These are phyloP conservation scores for Diorhabda carinulata DNA, from an alignment of 1,140 invertebrate genomes.

Conservation along the genomic window DNA sequence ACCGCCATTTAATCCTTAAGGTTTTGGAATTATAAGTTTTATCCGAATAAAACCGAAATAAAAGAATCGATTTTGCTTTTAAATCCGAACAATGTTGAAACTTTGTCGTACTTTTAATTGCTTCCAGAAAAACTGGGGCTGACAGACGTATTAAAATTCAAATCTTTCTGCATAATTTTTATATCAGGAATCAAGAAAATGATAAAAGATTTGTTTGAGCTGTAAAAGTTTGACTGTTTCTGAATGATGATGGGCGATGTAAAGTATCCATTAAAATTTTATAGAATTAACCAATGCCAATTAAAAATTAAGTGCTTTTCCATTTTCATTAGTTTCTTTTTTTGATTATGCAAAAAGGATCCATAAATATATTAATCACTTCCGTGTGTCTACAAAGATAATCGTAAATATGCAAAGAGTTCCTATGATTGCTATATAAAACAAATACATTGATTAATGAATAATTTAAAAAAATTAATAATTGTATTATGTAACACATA, in stretches of 20 bases:
- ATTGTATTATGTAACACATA: too few species aligned
- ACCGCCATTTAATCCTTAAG: background rate
- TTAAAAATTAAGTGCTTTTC: constrained; percentile 51
- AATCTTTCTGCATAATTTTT: constrained; percentile 38
- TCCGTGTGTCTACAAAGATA: too few species aligned
- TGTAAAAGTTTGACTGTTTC: constrained; percentile 27
- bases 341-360: background rate
- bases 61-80: constrained; percentile 10
- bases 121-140: constrained; percentile 27
- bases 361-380: too few species aligned
- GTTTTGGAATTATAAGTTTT: background rate
- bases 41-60: constrained; percentile 3
- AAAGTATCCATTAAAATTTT: constrained; percentile 50
- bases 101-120: constrained; percentile 30
- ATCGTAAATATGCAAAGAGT: too few species aligned
- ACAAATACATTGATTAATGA: too few species aligned
- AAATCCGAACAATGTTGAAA: constrained; percentile 15
- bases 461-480: too few species aligned
- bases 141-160: constrained; percentile 37
- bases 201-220: constrained; percentile 39
- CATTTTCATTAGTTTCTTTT: constrained; percentile 33
- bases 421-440: too few species aligned
- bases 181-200: constrained; percentile 33
- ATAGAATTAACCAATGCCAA: constrained; percentile 49
- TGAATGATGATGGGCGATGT: constrained; percentile 41